These are phyloP conservation scores for Chiloscyllium plagiosum DNA, from an alignment of 2,113 vertebrate genomes.

Conservation along the genomic window DNA sequence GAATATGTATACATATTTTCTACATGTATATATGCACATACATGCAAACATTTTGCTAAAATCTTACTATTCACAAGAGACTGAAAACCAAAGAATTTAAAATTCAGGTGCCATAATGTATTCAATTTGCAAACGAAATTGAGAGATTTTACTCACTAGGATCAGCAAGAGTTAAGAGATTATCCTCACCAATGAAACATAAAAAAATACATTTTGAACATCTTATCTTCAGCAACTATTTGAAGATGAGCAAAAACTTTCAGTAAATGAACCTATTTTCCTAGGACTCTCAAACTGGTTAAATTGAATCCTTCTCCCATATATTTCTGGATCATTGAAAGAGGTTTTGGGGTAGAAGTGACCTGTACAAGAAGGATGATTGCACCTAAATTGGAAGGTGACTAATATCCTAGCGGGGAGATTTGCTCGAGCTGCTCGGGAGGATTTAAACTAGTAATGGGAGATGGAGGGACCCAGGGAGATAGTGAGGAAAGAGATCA, in stretches of 20 bases:
- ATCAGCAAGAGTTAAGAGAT: background rate
- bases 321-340: too few relatives aligned
- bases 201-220: background rate
- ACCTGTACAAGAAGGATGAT: too few relatives aligned
- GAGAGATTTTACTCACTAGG: background rate
- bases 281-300: background rate
- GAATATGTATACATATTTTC: background rate
- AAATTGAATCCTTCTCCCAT: too few relatives aligned
- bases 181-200: background rate
- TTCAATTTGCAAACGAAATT: background rate
- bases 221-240: background rate
- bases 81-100: background rate
- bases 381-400: too few relatives aligned
- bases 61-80: background rate
- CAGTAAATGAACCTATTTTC: constrained; percentile 9
- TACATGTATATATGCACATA: background rate
- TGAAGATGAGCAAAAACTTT: background rate
- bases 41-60: background rate
- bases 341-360: background rate
- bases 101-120: background rate
- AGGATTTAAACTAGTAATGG: too few relatives aligned
- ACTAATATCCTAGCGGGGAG: too few relatives aligned
- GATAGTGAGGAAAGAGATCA: too few relatives aligned
- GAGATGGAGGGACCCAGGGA: too few relatives aligned
- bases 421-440: too few relatives aligned